Evolutionary conservation across 2,113 vertebrate genomes (phyloP).

Genomic region (Proteles cristata): DNA sequence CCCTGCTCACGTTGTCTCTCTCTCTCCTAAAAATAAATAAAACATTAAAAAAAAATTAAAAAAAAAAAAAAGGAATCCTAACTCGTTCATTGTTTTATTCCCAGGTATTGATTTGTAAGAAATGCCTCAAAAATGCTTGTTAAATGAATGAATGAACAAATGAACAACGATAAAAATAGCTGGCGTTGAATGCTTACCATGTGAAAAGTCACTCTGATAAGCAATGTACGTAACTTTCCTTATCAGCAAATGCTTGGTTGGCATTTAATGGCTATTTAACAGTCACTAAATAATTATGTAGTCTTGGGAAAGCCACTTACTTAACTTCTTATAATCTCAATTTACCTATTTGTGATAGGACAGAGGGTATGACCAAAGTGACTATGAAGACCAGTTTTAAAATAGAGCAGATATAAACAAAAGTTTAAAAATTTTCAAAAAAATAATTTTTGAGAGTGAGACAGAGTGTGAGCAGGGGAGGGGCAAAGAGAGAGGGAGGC

Average conservation of each 20-base stretch:
- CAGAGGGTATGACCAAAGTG: not conserved
- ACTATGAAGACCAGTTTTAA: constrained; percentile 26
- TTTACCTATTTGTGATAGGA: constrained; percentile 43
- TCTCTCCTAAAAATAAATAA: no score
- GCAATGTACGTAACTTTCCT: constrained; percentile 1
- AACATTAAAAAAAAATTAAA: no score
- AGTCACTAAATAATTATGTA: constrained; percentile 18
- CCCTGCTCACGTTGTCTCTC: no score
- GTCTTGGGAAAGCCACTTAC: not conserved
- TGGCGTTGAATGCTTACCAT: not conserved
- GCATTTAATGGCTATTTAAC: not conserved
- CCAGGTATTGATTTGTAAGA: not conserved
- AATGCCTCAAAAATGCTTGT: not conserved
- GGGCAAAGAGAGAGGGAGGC: no score
- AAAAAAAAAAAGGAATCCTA: not conserved
- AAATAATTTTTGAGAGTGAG: no score
- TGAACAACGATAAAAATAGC: constrained; percentile 45
- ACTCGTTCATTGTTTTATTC: constrained; percentile 38
- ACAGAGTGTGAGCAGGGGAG: no score
- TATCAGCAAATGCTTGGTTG: not conserved
- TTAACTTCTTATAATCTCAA: not conserved
- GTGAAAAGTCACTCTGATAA: constrained; percentile 35
- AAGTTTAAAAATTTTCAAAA: no score
- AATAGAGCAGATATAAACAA: not conserved
- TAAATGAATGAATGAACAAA: not conserved